Percentiles rank a stretch among this genome's conserved stretches.
These are phyloP conservation scores for Metallyticus violacea DNA, from an alignment of 2,888 invertebrate genomes.

Conservation along the genomic window DNA sequence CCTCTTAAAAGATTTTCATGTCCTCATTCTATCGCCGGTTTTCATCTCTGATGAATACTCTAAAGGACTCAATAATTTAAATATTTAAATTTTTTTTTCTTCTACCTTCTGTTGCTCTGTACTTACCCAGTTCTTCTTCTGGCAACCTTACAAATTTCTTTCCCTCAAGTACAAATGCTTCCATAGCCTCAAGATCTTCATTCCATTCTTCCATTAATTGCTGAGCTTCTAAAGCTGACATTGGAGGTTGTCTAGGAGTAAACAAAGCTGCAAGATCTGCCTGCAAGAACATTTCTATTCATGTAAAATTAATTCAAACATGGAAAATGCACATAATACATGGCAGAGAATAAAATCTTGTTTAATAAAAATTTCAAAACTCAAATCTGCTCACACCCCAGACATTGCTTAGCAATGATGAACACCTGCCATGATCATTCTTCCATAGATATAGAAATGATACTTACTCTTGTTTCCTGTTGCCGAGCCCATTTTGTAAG, in stretches of 20 bases:
- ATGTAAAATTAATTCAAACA: neutral
- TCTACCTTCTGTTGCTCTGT: neutral
- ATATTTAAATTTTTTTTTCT: neutral
- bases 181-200: constrained; percentile 97
- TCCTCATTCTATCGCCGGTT: too few species aligned
- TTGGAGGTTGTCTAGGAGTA: constrained; percentile 88
- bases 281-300: constrained; percentile 48
- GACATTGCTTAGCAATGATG: neutral
- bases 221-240: constrained; percentile 79
- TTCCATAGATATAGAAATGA: neutral
- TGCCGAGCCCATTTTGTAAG: constrained; percentile 86
- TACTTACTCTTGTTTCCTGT: constrained; percentile 73
- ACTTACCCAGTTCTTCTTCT: constrained; percentile 80
- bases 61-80: too few species aligned
- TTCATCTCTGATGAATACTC: too few species aligned
- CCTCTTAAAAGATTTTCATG: too few species aligned
- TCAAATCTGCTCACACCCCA: neutral
- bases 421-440: neutral
- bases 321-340: neutral
- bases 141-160: constrained; percentile 96
- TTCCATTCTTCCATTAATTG: constrained; percentile 95
- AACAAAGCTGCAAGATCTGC: constrained; percentile 94
- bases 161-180: constrained; percentile 94
- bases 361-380: neutral
- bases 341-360: neutral